phyloP scores from a whole-genome alignment of 2,113 vertebrate species.

The Manacus vitellinus region DNA sequence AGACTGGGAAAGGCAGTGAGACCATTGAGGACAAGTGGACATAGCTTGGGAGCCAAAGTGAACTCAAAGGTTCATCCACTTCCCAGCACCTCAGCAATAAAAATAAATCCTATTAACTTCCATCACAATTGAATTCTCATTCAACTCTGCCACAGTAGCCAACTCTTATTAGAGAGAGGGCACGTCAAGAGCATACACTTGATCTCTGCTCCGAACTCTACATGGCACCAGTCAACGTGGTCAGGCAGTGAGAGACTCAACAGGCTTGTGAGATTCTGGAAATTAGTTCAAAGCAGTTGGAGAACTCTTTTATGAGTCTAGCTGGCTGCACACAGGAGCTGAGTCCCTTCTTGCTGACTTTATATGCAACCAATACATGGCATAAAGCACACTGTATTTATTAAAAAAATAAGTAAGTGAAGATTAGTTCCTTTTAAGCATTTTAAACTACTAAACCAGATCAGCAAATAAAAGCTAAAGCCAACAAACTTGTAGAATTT shows the following conservation, averaged over 20 bases:
- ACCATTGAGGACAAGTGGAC: neutral
- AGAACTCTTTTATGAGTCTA: neutral
- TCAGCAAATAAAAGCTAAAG: constrained; percentile 18
- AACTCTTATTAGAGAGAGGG: neutral
- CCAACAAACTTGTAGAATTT: constrained; percentile 1
- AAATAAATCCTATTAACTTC: constrained; percentile 38
- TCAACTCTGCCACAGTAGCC: neutral
- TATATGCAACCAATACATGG: rapidly evolving
- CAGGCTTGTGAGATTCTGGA: neutral
- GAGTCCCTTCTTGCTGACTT: neutral
- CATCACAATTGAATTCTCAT: neutral
- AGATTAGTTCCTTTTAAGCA: neutral
- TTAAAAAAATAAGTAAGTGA: neutral
- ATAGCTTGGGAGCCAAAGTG: neutral
- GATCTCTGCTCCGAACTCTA: neutral
- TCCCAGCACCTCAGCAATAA: neutral
- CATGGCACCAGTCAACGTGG: rapidly evolving
- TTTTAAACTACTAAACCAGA: constrained; percentile 10
- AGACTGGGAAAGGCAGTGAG: neutral
- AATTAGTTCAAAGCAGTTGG: neutral
- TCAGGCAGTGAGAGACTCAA: neutral
- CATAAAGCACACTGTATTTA: neutral
- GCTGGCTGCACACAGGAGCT: neutral
- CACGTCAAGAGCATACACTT: rapidly evolving
- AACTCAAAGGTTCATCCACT: neutral